phyloP scores from a whole-genome alignment of 1,140 invertebrate species.

The Aphelenchoides besseyi region DNA sequence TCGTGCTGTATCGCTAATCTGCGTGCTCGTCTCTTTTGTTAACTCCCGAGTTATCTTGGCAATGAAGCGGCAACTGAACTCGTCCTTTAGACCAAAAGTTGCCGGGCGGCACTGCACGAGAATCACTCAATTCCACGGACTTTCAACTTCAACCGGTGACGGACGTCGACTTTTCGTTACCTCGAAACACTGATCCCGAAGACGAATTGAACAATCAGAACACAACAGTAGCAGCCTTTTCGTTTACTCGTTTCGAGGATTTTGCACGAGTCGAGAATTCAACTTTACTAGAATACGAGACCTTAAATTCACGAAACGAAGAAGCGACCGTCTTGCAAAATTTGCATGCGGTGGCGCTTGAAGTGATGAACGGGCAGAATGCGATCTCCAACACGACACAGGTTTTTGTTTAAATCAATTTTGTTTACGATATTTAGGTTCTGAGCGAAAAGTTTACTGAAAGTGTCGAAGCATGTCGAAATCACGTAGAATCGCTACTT shows the following conservation, averaged over 20 bases:
- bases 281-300: background rate
- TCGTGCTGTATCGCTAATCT: no score
- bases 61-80: no score
- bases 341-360: constrained; percentile 4
- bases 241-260: background rate
- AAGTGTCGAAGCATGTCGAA: background rate
- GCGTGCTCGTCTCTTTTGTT: no score
- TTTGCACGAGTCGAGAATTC: background rate
- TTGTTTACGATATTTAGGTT: no score
- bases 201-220: no score
- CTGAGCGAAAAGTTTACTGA: background rate
- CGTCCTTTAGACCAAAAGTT: no score
- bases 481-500: background rate
- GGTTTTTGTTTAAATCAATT: background rate
- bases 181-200: no score
- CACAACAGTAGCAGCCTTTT: background rate
- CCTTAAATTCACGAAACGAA: background rate
- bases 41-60: no score
- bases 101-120: no score
- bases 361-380: constrained; percentile 9
- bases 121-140: no score
- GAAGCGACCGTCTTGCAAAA: background rate
- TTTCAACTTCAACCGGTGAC: no score
- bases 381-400: background rate
- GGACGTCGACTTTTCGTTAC: no score